Base-by-base conservation (phyloP, 2,113 vertebrate species). In the Bos taurus region DNA sequence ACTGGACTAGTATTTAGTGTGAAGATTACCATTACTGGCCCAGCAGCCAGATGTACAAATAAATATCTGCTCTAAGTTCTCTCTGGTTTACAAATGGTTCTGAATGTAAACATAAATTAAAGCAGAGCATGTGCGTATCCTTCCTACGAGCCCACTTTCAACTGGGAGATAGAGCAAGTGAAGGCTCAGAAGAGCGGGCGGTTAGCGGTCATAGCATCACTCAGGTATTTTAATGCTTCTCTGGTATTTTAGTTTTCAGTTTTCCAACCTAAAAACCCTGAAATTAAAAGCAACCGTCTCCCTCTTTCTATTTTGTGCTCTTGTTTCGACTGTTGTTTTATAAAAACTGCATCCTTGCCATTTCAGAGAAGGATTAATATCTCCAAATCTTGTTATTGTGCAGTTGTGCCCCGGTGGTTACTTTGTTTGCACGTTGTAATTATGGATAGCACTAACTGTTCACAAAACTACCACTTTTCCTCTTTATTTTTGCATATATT, bases 391-490 rank as follows among this genome's bases (percentile, higher is more conserved):
- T 82, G 85, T 98, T 97, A 98, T 88, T 97, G 85, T 95, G 54
- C 94, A 90, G 52, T 84, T 95, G 94, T 96, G 95, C 87, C 86
- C 57, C 57, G n/a, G 77, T 93, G 92, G 57, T 88, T 98, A 97
- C 94, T 97, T 98, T 98, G 62, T 98, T 98, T 98, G 88, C 67
- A 46, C 97, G 93, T 94, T 98, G 92, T 96, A 98, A 95, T 97
- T 23, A 96, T 92, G 57, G 93, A 97, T 97, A 97, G 52, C 36
- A 86, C 97, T 98, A 97, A 97, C 97, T 97, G 89, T 93, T 98
- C 84, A 88, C 28, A 19, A 98, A 98, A 97, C 95, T 85, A 96
- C 48, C 48, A 97, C 98, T 98, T 85, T 25, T 98, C 86, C 77
- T 52, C 54, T 96, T 92, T 95, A 88, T 95, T 90, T 98, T 95